Evolutionary conservation across 2,888 invertebrate genomes (phyloP).

Genomic region (Nomada fucata): DNA sequence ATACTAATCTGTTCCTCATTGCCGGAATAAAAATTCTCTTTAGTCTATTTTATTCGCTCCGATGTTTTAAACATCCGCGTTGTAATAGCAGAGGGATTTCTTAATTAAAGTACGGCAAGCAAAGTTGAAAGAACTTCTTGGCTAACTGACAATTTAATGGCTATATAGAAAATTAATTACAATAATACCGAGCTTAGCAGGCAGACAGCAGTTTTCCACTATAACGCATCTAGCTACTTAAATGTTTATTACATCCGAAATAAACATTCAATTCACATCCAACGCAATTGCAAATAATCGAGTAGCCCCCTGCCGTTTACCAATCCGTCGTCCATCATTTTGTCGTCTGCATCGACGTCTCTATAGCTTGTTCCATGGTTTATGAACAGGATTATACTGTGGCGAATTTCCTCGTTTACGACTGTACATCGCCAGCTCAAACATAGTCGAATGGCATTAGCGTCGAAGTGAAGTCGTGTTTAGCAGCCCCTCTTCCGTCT

Average conservation of each 20-base stretch:
- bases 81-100: no score
- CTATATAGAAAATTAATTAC: no score
- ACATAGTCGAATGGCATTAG: conserved; percentile 53
- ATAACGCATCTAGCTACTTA: neutral
- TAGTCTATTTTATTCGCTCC: no score
- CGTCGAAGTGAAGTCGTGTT: conserved; percentile 48
- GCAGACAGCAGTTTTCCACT: no score
- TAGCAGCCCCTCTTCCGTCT: neutral
- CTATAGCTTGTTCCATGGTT: conserved; percentile 24
- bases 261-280: conserved; percentile 65
- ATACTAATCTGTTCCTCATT: no score
- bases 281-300: conserved; percentile 50
- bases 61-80: no score
- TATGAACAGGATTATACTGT: conserved; percentile 31
- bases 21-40: no score
- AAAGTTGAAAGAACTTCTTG: no score
- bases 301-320: conserved; percentile 67
- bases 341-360: conserved; percentile 12
- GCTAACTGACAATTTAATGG: no score
- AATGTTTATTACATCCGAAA: neutral
- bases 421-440: conserved; percentile 40
- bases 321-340: conserved; percentile 44
- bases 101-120: no score
- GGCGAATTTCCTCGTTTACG: conserved; percentile 53
- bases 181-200: no score